phyloP scores from a whole-genome alignment of 2,888 invertebrate species.

The Aphodius granarius region DNA sequence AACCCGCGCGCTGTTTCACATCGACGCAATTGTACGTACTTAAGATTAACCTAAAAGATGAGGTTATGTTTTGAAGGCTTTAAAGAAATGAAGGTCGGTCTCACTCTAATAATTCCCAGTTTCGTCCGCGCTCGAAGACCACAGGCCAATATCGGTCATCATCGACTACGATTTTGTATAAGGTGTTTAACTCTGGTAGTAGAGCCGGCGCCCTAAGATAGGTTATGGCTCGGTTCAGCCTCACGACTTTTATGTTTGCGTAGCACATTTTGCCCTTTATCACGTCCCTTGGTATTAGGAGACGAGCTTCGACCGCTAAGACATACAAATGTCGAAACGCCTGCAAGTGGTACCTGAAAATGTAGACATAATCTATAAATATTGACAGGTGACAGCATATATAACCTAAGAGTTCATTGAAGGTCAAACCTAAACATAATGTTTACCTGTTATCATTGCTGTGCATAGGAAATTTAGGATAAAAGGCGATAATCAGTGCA shows the following conservation, averaged over 20 bases:
- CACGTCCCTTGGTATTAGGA: constrained; percentile 86
- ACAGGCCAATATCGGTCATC: constrained; percentile 92
- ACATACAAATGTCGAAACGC: constrained; percentile 96
- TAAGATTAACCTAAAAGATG: constrained; percentile 61
- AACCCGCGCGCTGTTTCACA: constrained; percentile 88
- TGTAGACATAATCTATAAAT: not conserved
- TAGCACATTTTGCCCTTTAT: constrained; percentile 79
- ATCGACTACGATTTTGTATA: constrained; percentile 75
- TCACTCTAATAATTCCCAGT: constrained; percentile 82
- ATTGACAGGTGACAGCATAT: not conserved
- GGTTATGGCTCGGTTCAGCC: constrained; percentile 47
- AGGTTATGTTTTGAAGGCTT: not conserved
- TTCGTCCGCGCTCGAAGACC: constrained; percentile 75
- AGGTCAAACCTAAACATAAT: not conserved
- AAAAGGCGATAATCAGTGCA: constrained; percentile 89
- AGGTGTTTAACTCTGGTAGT: constrained; percentile 75
- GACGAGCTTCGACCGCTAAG: constrained; percentile 86
- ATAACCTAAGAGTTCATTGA: not conserved
- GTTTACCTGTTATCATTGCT: constrained; percentile 90
- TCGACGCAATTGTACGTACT: constrained; percentile 71
- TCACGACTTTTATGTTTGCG: constrained; percentile 70
- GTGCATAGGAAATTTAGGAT: constrained; percentile 95
- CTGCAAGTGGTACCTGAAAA: constrained; percentile 88
- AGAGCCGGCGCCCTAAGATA: constrained; percentile 79
- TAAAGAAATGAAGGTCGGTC: constrained; percentile 38